Conservation (phyloP, 2,797 vertebrate species). For the Hephaestus fuliginosus region DNA sequence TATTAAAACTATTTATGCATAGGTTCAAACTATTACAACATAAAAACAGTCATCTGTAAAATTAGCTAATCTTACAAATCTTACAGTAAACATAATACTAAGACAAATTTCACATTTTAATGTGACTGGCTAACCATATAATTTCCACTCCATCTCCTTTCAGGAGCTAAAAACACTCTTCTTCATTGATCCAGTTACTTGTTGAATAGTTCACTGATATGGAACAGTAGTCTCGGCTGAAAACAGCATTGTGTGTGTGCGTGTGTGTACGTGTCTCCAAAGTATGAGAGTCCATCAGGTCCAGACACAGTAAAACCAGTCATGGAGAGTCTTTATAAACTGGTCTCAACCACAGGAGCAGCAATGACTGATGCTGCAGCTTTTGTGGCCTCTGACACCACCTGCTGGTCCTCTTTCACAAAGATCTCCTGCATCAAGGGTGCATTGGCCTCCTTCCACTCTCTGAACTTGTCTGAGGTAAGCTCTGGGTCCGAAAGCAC, state of each 20-base stretch:
- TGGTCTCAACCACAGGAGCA: slow-evolving; percentile 81
- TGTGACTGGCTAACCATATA: slow-evolving; percentile 42
- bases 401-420: slow-evolving; percentile 80
- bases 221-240: slow-evolving; percentile 39
- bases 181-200: slow-evolving; percentile 64
- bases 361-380: slow-evolving; percentile 56
- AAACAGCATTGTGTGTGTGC: slow-evolving; percentile 46
- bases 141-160: slow-evolving; percentile 15
- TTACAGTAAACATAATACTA: slow-evolving; percentile 72
- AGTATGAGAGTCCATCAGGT: slow-evolving; percentile 34
- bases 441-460: slow-evolving; percentile 93
- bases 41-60: slow-evolving; percentile 49
- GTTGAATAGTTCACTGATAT: slow-evolving; percentile 35
- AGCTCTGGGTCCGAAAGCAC: slow-evolving; percentile 88
- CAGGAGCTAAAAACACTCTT: slow-evolving; percentile 35
- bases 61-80: slow-evolving; percentile 48
- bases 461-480: slow-evolving; percentile 90
- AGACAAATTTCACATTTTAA: slow-evolving; percentile 70
- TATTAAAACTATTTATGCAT: slow-evolving; percentile 43
- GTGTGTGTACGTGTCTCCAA: slow-evolving; percentile 19
- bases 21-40: slow-evolving; percentile 35
- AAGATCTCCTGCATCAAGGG: slow-evolving; percentile 92
- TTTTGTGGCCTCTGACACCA: slow-evolving; percentile 63
- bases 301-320: slow-evolving; percentile 21
- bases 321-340: slow-evolving; percentile 70